Evolutionary conservation across 2,888 invertebrate species (phyloP), one percentile per base, ranked within the genome.

Genomic region (Bombylius major): DNA sequence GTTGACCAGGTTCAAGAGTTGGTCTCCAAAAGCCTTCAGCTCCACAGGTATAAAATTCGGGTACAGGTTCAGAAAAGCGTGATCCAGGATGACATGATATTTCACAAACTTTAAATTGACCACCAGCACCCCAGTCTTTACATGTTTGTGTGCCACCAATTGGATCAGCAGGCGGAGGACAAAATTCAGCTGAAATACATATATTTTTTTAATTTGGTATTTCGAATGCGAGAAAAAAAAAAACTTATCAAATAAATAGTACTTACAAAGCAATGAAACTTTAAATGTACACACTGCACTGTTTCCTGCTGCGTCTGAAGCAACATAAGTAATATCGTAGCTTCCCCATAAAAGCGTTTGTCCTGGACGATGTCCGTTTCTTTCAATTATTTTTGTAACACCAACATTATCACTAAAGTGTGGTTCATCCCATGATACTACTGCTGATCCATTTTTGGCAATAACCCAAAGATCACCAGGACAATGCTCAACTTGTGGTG

Each of bases 1-100:
- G 89, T 65, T 88, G 77, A 50, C 79, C 81, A 9, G 91, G 89
- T 67, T 90, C 84, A 45, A 76, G 78, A 1, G 90, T 91, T 53
- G 96, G 96, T 64, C 94, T 80, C 98, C 97, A 98, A 75, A 93
- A 90, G 47, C 97, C 98, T 82, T 97, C 96, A 54, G 89, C 90
- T n/a, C 95, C 96, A 69, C 98, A 98, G 1, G 93, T 93, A 72
- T 95, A 98, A 79, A 97, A 97, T 63, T 90, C 88, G 1, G 97
- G 95, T n/a, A 95, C 89, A 56, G 85, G 83, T 69, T 92, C 89
- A 0, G 95, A 93, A 78, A 98, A 98, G 62, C 88, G 79, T 7
- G 92, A 76, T n/a, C 91, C 90, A 56, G 82, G 75, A 63, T 90
- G 88, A 66, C 94, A 94, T 51, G 83, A 80, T 58, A 94, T 93